These are phyloP conservation scores for Gambusia holbrooki DNA, from an alignment of 2,113 vertebrate species.

Conservation along the genomic window DNA sequence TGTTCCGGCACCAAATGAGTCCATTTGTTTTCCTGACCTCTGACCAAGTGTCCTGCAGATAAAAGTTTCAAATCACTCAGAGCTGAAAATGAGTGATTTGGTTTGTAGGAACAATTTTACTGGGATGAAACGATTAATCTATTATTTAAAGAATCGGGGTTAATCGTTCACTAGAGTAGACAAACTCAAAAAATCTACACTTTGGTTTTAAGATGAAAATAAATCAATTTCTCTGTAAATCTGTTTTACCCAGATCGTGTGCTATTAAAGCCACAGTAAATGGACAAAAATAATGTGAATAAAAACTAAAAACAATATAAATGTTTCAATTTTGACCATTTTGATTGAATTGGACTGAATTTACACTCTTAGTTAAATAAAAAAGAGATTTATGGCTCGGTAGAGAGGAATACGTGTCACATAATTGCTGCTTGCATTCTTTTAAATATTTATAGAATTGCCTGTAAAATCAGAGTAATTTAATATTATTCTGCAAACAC, in stretches of 20 bases:
- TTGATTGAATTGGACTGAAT: not conserved
- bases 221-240: too few relatives aligned
- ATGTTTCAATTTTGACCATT: not conserved
- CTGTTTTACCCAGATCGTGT: too few relatives aligned
- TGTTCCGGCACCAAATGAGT: slow-evolving; percentile 35
- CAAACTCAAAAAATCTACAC: too few relatives aligned
- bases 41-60: slow-evolving; percentile 18
- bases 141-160: too few relatives aligned
- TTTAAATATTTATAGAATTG: not conserved
- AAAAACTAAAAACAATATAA: not conserved
- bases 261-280: not conserved
- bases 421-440: not conserved
- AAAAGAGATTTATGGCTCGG: not conserved
- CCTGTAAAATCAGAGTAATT: not conserved
- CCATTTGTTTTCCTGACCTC: slow-evolving; percentile 31
- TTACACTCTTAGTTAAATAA: not conserved
- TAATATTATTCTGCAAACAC: slow-evolving; percentile 20
- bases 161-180: too few relatives aligned
- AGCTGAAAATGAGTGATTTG: not conserved
- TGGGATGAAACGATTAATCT: too few relatives aligned
- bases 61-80: slow-evolving; percentile 18
- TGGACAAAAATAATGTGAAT: not conserved
- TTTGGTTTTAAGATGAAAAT: too few relatives aligned
- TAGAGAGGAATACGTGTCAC: not conserved
- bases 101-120: not conserved